A percentile compares a stretch with the other conserved stretches of the same genome.
These are phyloP conservation scores for Lumbricus terrestris DNA, from an alignment of 2,888 invertebrate genomes.

Conservation along the genomic window DNA sequence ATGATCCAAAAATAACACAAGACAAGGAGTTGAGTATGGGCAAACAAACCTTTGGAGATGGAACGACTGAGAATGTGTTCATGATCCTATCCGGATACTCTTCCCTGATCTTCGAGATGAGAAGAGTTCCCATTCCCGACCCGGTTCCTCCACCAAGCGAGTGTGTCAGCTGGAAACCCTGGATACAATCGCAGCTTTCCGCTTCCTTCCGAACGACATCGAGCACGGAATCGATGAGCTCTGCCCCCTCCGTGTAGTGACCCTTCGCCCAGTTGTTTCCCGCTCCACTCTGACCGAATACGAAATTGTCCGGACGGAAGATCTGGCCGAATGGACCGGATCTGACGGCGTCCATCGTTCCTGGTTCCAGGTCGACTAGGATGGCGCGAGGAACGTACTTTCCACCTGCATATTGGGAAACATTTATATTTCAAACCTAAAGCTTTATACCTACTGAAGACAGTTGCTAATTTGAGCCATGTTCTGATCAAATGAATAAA, in stretches of 20 bases:
- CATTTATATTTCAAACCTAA: no score
- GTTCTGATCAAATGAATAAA: no score
- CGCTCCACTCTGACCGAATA: slow-evolving; percentile 72
- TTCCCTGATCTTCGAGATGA: slow-evolving; percentile 94
- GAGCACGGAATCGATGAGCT: slow-evolving; percentile 63
- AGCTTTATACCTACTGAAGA: no score
- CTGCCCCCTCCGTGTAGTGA: slow-evolving; percentile 62
- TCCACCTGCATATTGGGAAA: slow-evolving; percentile 34
- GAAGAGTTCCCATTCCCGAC: slow-evolving; percentile 71
- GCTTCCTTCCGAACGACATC: slow-evolving; percentile 76
- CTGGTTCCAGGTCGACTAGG: slow-evolving; percentile 90
- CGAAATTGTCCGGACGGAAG: slow-evolving; percentile 92
- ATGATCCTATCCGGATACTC: slow-evolving; percentile 95
- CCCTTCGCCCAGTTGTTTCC: slow-evolving; percentile 87
- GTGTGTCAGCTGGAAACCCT: slow-evolving; percentile 64
- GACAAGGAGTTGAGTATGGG: slow-evolving; percentile 59
- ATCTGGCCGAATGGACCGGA: slow-evolving; percentile 91
- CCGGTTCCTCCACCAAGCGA: slow-evolving; percentile 88
- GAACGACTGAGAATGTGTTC: slow-evolving; percentile 91
- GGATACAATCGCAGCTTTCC: slow-evolving; percentile 63
- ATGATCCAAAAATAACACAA: no score
- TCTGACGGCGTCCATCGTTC: slow-evolving; percentile 94
- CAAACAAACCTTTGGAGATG: slow-evolving; percentile 70
- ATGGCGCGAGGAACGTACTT: slow-evolving; percentile 88
- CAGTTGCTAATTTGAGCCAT: no score